Base-by-base conservation (phyloP, 2,888 invertebrate genomes). In the Xestoiulus laeticollis region DNA sequence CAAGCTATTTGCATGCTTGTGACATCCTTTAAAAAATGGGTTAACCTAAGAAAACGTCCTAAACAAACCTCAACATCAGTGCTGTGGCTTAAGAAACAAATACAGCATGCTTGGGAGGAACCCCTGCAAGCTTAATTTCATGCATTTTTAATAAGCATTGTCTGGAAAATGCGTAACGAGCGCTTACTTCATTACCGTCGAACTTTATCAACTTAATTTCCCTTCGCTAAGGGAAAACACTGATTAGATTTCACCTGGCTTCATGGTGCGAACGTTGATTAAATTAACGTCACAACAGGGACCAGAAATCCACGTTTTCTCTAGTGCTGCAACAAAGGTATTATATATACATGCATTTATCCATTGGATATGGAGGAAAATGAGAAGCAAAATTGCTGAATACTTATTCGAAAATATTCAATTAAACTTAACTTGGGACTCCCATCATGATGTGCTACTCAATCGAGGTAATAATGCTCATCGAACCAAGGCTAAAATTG, bases 81-180 rank as follows among this genome's bases (percentile, higher is more conserved):
- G n/a, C 14, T 1, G 53, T 53, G 53, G 53, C 53, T 6, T n/a
- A 53, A n/a, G 53, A 1, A 53, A 53, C n/a, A 53, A 5, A 53
- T 53, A n/a, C n/a, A 4, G 12, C n/a, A 53, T 53, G 53, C 53
- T n/a, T n/a, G n/a, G 53, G 53, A 48, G 48, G 48, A 53, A n/a
- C n/a, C 53, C 53, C 14, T 53, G 53, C 53, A 53, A 53, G 53
- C 53, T 53, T 53, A 53, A 53, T 53, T 53, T 53, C 53, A 53
- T 53, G n/a, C 53, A 53, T n/a, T 53, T 53, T 53, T 53, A 53
- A 53, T 53, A 53, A 53, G 53, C 53, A 53, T 53, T 53, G 53
- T 53, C 53, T 53, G 53, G 53, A 53, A 53, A 53, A 53, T 53
- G 53, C 53, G 53, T 53, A 53, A 53, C 53, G 53, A 53, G 53